Percentiles rank a stretch among this genome's conserved stretches.
Conservation (phyloP, 2,888 invertebrate genomes). For the Hydrotaea cyrtoneurina region DNA sequence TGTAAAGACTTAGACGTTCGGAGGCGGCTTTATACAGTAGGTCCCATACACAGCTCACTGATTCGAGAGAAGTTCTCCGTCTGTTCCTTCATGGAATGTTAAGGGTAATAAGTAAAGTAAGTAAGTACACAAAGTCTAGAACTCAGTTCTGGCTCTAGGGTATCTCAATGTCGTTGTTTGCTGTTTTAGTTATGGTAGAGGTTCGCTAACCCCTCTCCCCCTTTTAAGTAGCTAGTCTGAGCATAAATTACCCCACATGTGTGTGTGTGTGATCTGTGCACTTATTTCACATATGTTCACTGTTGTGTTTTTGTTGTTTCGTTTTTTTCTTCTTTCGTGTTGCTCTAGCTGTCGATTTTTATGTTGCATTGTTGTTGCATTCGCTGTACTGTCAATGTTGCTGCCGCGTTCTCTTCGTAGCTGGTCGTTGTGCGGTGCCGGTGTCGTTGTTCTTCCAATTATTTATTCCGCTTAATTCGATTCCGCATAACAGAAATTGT, state of each 20-base stretch:
- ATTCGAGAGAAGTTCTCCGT: no score
- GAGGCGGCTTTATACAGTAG: no score
- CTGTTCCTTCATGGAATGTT: no score
- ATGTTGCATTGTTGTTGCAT: slow-evolving; percentile 59
- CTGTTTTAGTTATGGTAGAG: not conserved
- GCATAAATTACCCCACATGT: slow-evolving; percentile 60
- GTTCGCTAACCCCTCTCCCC: not conserved
- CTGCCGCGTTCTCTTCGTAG: not conserved
- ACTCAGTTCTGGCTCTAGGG: no score
- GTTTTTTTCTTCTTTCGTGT: slow-evolving; percentile 20
- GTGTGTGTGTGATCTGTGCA: slow-evolving; percentile 21
- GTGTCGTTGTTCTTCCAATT: slow-evolving; percentile 75
- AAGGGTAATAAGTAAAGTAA: no score
- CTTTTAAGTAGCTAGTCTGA: slow-evolving; percentile 14
- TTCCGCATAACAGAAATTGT: slow-evolving; percentile 78
- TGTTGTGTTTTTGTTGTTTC: slow-evolving; percentile 12
- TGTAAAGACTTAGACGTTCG: no score
- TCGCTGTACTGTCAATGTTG: not conserved
- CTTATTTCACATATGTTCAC: slow-evolving; percentile 50
- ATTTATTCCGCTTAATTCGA: slow-evolving; percentile 73
- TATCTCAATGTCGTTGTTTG: not conserved
- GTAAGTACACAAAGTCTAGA: no score
- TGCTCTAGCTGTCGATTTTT: slow-evolving; percentile 27
- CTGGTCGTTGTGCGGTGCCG: slow-evolving; percentile 18
- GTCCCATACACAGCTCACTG: no score